These are phyloP conservation scores for Hemaris fuciformis DNA, from an alignment of 2,888 invertebrate genomes.

Conservation along the genomic window DNA sequence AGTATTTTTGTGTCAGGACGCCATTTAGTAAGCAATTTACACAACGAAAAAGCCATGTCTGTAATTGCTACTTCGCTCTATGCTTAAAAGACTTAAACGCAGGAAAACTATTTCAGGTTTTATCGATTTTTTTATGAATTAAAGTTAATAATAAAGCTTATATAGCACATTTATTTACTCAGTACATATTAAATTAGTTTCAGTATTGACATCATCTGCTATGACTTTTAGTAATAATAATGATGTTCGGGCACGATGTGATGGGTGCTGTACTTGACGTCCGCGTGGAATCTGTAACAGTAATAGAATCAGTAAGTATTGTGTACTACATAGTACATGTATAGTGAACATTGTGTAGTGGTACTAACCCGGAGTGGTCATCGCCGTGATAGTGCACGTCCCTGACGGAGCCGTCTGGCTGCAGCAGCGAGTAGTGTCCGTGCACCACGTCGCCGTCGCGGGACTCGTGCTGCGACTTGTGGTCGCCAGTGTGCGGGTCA, in stretches of 20 bases:
- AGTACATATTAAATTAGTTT: not conserved
- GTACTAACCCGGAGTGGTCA: slow-evolving; percentile 44
- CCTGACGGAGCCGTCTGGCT: slow-evolving; percentile 69
- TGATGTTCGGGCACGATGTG: slow-evolving; percentile 15
- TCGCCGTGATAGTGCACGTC: slow-evolving; percentile 43
- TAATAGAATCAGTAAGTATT: not conserved
- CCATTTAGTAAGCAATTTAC: no score
- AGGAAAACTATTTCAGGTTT: no score
- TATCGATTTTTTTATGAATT: no score
- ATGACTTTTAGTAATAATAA: slow-evolving; percentile 5
- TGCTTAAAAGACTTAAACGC: no score
- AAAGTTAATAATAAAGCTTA: no score
- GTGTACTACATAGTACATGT: not conserved
- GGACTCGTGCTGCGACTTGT: slow-evolving; percentile 64
- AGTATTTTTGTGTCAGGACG: no score
- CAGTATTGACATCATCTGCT: not conserved
- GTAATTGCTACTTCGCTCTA: no score
- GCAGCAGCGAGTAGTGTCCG: slow-evolving; percentile 79
- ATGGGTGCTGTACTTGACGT: slow-evolving; percentile 21
- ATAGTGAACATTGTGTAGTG: not conserved
- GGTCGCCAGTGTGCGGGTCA: slow-evolving; percentile 68
- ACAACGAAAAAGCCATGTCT: no score
- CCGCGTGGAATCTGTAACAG: slow-evolving; percentile 19
- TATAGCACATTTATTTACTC: not conserved
- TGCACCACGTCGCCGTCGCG: slow-evolving; percentile 78